Evolutionary conservation across 2,113 vertebrate species (phyloP).

Genomic region (Grammatotria lemairii): DNA sequence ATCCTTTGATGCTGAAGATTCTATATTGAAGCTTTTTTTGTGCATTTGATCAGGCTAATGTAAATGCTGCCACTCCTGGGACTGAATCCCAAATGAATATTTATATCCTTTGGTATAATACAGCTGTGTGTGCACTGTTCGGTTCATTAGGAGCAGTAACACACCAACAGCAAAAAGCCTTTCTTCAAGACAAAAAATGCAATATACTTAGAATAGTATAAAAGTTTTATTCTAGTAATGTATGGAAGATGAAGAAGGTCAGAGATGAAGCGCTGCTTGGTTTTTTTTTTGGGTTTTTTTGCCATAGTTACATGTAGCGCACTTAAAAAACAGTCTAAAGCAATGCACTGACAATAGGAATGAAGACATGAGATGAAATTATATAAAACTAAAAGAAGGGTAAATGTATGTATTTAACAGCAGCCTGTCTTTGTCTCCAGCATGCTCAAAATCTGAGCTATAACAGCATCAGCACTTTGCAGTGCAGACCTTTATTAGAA

Average conservation of each 20-base stretch:
- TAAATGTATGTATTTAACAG: not conserved
- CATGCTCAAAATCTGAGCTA: not conserved
- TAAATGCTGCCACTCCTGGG: not conserved
- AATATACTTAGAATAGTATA: not conserved
- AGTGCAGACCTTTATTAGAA: not conserved
- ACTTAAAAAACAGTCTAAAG: not conserved
- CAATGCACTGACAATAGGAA: not conserved
- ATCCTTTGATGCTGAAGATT: not conserved
- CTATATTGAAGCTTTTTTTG: not conserved
- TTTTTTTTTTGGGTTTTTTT: not conserved
- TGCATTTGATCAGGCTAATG: not conserved
- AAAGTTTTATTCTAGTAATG: not conserved
- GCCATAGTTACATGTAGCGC: not conserved
- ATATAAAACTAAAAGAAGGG: not conserved
- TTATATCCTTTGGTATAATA: not conserved
- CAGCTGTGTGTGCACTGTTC: not conserved
- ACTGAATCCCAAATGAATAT: not conserved
- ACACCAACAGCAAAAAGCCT: not conserved
- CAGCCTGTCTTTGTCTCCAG: not conserved
- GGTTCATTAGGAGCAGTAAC: not conserved
- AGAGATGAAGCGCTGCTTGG: not conserved
- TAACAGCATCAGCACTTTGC: not conserved
- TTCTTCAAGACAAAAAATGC: not conserved
- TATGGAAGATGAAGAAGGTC: not conserved
- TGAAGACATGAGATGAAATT: not conserved